These are phyloP conservation scores for Sphaerophoria rueppellii DNA, from an alignment of 2,888 invertebrate species.

Conservation along the genomic window DNA sequence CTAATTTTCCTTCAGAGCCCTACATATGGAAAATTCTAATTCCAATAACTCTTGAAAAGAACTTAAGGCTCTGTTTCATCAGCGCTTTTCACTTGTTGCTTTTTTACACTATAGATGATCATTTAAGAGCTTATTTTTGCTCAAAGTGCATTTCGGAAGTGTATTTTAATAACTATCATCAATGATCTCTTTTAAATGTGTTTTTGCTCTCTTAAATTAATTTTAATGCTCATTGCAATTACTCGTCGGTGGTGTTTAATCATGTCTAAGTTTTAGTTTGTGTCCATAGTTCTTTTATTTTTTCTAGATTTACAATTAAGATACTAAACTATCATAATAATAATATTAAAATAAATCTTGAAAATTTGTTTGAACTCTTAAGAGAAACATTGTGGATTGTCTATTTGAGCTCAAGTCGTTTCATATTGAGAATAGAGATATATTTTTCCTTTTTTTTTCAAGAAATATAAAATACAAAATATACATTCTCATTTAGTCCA, in stretches of 20 bases:
- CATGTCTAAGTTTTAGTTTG: slow-evolving; percentile 39
- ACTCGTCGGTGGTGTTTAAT: slow-evolving; percentile 66
- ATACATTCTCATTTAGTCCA: slow-evolving; percentile 6
- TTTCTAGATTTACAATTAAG: slow-evolving; percentile 10
- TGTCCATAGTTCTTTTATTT: slow-evolving; percentile 16
- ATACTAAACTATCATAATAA: slow-evolving; percentile 17
- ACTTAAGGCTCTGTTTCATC: too few relatives aligned
- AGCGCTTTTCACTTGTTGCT: too few relatives aligned
- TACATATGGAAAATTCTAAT: too few relatives aligned
- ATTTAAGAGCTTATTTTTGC: too few relatives aligned
- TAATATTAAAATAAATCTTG: slow-evolving; percentile 26
- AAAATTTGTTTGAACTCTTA: slow-evolving; percentile 32
- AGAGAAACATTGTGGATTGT: slow-evolving; percentile 63
- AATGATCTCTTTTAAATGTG: not conserved
- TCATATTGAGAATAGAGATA: slow-evolving; percentile 23
- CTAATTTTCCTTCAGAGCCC: too few relatives aligned
- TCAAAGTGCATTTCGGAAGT: not conserved
- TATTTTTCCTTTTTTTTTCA: not conserved
- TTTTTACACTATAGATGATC: too few relatives aligned
- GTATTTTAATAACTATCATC: not conserved
- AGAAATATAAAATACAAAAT: slow-evolving; percentile 33
- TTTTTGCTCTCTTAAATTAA: slow-evolving; percentile 29
- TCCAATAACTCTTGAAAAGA: too few relatives aligned
- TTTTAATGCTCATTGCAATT: slow-evolving; percentile 54
- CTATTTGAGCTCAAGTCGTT: slow-evolving; percentile 63